Evolutionary conservation across 2,113 vertebrate genomes (phyloP).

Genomic region (Phocoena sinus): DNA sequence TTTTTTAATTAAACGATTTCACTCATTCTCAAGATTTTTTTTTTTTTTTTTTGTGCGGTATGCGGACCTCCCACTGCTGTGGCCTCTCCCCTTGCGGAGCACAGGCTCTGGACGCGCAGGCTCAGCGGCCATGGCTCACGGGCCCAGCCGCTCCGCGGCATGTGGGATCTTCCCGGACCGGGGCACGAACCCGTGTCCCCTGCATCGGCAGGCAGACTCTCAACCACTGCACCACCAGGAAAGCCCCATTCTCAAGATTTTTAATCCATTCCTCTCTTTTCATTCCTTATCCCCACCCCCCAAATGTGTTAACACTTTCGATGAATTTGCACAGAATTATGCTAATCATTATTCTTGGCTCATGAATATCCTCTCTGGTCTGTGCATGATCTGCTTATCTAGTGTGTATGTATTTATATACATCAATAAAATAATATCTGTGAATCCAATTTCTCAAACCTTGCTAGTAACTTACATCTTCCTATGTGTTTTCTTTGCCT

Average conservation of each 20-base stretch:
- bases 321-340: slow-evolving; percentile 10
- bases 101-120: too few relatives aligned
- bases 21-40: background rate
- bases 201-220: too few relatives aligned
- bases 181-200: too few relatives aligned
- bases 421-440: background rate
- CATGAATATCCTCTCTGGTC: background rate
- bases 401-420: background rate
- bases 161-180: too few relatives aligned
- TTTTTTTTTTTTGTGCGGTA: too few relatives aligned
- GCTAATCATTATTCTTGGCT: background rate
- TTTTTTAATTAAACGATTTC: slow-evolving; percentile 35
- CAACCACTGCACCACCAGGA: too few relatives aligned
- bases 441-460: background rate
- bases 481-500: background rate
- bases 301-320: background rate
- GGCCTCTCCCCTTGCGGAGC: too few relatives aligned
- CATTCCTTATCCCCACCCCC: background rate
- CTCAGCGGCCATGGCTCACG: too few relatives aligned
- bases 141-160: too few relatives aligned
- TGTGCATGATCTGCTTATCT: background rate
- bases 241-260: background rate
- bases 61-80: too few relatives aligned
- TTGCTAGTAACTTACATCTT: background rate
- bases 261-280: background rate